Base-by-base conservation (phyloP, 1,140 invertebrate species). In the Ceratina japonica region DNA sequence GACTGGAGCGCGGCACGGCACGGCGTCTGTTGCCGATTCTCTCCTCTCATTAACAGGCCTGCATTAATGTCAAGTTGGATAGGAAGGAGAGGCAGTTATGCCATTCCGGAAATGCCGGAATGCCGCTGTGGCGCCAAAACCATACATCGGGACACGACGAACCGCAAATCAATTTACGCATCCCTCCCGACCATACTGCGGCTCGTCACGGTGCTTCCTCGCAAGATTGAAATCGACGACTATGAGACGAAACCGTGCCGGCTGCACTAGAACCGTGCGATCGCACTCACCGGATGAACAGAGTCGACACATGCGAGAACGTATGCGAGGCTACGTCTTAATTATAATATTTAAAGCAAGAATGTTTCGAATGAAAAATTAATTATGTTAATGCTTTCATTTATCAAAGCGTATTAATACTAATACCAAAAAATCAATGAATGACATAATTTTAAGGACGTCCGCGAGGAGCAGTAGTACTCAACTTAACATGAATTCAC, bases 91-190 rank as follows among this genome's bases (percentile, higher is more conserved):
- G 75, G 71, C 76, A 75, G 83, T 84, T 82, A 86, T 84, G 85
- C 86, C 86, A 87, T 88, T 89, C 89, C 88, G 89, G 89, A 90
- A 90, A 90, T 82, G 83, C 81, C 70, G 89, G 89, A 89, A 88
- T 90, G 88, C 81, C 81, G 81, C 71, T 83, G 83, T 78, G 85
- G 88, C 87, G 85, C 86, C 87, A 87, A 83, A 68, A 69, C 75
- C 78, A 76, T 78, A 63, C 79, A 81, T 87, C 87, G 84, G 77
- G 82, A 83, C 85, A 83, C 79, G 83, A 76, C 80, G 68, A 84
- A 85, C 86, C 87, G 88, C 89, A 89, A 88, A 90, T 90, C 88
- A 88, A 89, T 89, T 89, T 79, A 80, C 87, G 84, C 86, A 70
- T 82, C 79, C 74, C 76, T 71, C 27, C 37, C 66, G 61, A 74